phyloP scores from a whole-genome alignment of 2,797 vertebrate genomes.

The Cyprinodon diabolis region DNA sequence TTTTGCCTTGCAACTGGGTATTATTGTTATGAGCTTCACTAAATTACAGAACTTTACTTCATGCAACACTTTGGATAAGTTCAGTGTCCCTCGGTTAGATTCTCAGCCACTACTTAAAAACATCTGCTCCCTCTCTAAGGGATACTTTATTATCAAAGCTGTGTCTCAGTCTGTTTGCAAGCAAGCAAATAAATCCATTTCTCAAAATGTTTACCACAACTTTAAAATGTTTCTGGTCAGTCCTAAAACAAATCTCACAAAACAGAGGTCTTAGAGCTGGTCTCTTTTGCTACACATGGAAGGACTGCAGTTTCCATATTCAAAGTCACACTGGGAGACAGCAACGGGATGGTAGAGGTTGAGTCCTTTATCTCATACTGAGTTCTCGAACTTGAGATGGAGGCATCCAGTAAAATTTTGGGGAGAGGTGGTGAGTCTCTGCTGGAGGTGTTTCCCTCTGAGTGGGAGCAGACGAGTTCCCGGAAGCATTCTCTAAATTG shows the following conservation, averaged over 20 bases:
- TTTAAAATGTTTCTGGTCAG: neutral
- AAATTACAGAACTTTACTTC: neutral
- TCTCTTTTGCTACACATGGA: constrained; percentile 41
- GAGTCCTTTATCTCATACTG: constrained; percentile 38
- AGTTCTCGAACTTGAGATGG: constrained; percentile 38
- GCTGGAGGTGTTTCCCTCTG: constrained; percentile 51
- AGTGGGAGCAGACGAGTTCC: constrained; percentile 75
- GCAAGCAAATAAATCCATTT: neutral
- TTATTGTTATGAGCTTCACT: neutral
- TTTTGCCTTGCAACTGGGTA: neutral
- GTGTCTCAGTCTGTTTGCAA: neutral
- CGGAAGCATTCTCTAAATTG: constrained; percentile 82
- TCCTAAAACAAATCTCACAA: constrained; percentile 39
- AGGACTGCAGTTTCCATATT: constrained; percentile 41
- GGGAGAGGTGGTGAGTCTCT: constrained; percentile 71
- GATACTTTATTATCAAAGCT: neutral
- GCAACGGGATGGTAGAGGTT: constrained; percentile 44
- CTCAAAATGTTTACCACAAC: neutral
- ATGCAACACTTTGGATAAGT: neutral
- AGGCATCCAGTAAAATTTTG: constrained; percentile 59
- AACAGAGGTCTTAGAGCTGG: constrained; percentile 47
- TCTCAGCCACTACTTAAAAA: neutral
- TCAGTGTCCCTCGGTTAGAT: neutral
- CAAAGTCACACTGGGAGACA: constrained; percentile 49
- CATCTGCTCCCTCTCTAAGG: neutral